Evolutionary conservation across 2,888 invertebrate species (phyloP), one percentile per base, ranked within the genome.

Genomic region (Noctua janthe): DNA sequence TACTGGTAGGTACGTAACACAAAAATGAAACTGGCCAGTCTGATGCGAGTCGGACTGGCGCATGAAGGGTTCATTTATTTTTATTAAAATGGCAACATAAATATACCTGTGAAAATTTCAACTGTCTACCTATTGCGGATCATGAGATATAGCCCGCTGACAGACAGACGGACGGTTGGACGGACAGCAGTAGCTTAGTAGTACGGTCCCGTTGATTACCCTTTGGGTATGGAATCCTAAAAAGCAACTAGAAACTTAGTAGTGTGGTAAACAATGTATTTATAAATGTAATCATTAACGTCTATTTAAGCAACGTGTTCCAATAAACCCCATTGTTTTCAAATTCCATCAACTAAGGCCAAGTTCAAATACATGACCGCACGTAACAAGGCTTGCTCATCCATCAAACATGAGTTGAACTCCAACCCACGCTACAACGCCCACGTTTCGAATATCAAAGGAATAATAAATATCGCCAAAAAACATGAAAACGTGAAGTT

Each of bases 401-500:
- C 54, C 64, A 78, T 87, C 39, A 87, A 78, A 84, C 64, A 75
- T 87, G 87, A 84, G 66, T 49, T 66, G 71, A 83, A 77, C 62
- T 83, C 56, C 17, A 66, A 54, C 84, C 72, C 69, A 87, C 87
- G 64, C 78, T 29, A 72, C 71, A 59, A 59, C 69, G 74, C 84
- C 64, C 69, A 73, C 66, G 64, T 66, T n/a, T 39, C 23, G n/a
- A 75, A 78, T 78, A 75, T 75, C 69, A 78, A 75, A 72, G 39
- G 59, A 75, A 84, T 78, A 75, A 75, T 75, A 70, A 84, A 83
- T 66, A 70, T 23, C 59, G 51, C 8, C 11, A 51, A 78, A 75
- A 83, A 74, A 74, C 64, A 69, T 64, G 56, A 67, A 71, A 82
- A 73, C 23, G n/a, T 6, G n/a, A 62, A 62, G 17, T 64, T 66